Evolutionary conservation across 2,888 invertebrate genomes (phyloP).

Genomic region (Spodoptera exigua): DNA sequence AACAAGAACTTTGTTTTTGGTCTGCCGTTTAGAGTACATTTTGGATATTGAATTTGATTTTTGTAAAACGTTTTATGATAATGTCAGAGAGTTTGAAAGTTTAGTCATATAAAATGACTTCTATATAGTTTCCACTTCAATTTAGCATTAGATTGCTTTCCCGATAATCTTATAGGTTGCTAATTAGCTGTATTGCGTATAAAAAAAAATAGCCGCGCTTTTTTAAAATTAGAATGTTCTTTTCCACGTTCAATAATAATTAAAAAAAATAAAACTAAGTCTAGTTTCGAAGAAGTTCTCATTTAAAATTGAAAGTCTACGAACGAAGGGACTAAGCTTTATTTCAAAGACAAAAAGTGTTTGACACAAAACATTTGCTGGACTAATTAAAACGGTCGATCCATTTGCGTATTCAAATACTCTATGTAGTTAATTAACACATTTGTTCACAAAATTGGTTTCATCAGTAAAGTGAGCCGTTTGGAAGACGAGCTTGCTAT

Average conservation of each 20-base stretch:
- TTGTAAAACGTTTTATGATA: constrained; percentile 14
- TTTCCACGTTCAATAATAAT: constrained; percentile 29
- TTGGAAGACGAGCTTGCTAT: constrained; percentile 6
- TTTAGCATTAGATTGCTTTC: neutral
- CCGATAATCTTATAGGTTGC: too few relatives aligned
- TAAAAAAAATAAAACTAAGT: constrained; percentile 26
- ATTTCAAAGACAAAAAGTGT: constrained; percentile 53
- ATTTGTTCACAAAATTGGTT: constrained; percentile 57
- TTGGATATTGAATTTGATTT: neutral
- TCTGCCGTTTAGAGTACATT: neutral
- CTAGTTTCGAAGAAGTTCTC: constrained; percentile 35
- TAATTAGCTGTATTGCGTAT: too few relatives aligned
- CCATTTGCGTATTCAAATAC: constrained; percentile 58
- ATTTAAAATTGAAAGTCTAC: constrained; percentile 39
- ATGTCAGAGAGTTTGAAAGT: too few relatives aligned
- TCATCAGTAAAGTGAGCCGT: constrained; percentile 39
- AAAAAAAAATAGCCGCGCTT: too few relatives aligned
- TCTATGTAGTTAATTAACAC: constrained; percentile 55
- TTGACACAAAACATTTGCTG: constrained; percentile 53
- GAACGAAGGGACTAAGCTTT: constrained; percentile 42
- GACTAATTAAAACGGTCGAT: constrained; percentile 57
- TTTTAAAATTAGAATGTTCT: constrained; percentile 20
- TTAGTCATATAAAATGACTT: too few relatives aligned
- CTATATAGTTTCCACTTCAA: neutral
- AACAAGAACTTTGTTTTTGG: neutral